Percentiles rank a stretch among this genome's conserved stretches.
Evolutionary conservation across 2,888 invertebrate genomes (phyloP).

Genomic region (Morpho achilles): DNA sequence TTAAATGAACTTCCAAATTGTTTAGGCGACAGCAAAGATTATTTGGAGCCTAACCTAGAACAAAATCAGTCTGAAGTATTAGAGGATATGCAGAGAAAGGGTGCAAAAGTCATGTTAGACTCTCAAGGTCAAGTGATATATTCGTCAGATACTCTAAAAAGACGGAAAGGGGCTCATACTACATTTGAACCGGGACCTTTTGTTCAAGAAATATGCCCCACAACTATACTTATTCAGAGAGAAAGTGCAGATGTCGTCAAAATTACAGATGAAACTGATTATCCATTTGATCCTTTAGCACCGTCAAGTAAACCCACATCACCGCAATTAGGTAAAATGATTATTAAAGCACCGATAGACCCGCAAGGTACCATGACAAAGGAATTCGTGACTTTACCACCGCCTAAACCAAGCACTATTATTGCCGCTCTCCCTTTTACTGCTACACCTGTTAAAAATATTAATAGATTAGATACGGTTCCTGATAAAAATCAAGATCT

Average conservation of each 20-base stretch:
- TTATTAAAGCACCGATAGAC: conserved; percentile 76
- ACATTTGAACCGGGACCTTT: conserved; percentile 94
- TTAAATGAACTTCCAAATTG: conserved; percentile 86
- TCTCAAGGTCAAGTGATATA: conserved; percentile 93
- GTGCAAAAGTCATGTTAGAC: conserved; percentile 89
- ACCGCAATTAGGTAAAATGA: conserved; percentile 82
- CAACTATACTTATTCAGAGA: conserved; percentile 56
- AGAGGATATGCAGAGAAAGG: conserved; percentile 77
- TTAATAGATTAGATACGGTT: conserved; percentile 39
- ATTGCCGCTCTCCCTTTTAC: conserved; percentile 77
- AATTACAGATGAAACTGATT: conserved; percentile 67
- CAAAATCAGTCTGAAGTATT: conserved; percentile 50
- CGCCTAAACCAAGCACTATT: conserved; percentile 79
- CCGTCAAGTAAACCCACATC: conserved; percentile 77
- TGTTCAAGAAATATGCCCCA: conserved; percentile 82
- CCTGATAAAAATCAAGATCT: conserved; percentile 55
- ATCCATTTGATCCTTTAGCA: conserved; percentile 61
- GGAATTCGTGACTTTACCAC: conserved; percentile 80
- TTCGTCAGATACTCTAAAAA: conserved; percentile 90
- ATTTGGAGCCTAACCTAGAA: conserved; percentile 54
- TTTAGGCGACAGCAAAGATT: conserved; percentile 64
- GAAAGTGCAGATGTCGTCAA: conserved; percentile 64
- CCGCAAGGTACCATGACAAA: conserved; percentile 66
- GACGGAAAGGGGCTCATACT: conserved; percentile 89
- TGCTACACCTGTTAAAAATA: conserved; percentile 38